These are phyloP conservation scores for Trichomalopsis sarcophagae DNA, from an alignment of 1,140 invertebrate species.

Conservation along the genomic window DNA sequence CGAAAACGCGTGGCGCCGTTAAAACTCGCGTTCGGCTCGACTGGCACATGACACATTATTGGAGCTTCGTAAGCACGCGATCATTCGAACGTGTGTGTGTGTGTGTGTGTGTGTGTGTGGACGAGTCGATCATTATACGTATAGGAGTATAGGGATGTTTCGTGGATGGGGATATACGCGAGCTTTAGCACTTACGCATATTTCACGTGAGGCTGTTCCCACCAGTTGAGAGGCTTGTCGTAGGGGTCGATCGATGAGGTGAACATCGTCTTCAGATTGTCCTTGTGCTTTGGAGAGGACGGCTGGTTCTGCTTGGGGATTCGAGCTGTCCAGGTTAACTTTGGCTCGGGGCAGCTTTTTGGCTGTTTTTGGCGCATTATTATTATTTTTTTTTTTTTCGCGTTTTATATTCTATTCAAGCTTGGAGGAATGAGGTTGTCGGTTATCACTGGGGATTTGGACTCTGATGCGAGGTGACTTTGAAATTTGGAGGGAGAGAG, in stretches of 20 bases:
- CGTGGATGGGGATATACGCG: background rate
- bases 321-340: constrained; percentile 8
- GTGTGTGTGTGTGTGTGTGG: background rate
- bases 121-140: background rate
- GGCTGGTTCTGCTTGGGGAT: background rate
- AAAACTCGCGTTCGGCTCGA: background rate
- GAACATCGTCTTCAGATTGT: constrained; percentile 48
- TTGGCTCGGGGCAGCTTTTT: background rate
- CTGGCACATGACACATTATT: constrained; percentile 2
- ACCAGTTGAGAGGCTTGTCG: constrained; percentile 59
- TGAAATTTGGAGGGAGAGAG: background rate
- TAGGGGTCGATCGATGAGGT: constrained; percentile 57
- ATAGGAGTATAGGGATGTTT: background rate
- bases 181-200: constrained; percentile 61
- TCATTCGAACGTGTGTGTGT: background rate
- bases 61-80: background rate
- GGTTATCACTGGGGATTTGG: background rate
- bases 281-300: background rate
- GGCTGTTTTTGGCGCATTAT: background rate
- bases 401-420: too few species aligned
- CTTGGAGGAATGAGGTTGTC: too few species aligned
- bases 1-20: constrained; percentile 19
- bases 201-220: constrained; percentile 62
- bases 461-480: background rate
- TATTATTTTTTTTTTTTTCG: too few species aligned